Evolutionary conservation across 1,140 invertebrate species (phyloP).

Genomic region (Drosophila sucinea): DNA sequence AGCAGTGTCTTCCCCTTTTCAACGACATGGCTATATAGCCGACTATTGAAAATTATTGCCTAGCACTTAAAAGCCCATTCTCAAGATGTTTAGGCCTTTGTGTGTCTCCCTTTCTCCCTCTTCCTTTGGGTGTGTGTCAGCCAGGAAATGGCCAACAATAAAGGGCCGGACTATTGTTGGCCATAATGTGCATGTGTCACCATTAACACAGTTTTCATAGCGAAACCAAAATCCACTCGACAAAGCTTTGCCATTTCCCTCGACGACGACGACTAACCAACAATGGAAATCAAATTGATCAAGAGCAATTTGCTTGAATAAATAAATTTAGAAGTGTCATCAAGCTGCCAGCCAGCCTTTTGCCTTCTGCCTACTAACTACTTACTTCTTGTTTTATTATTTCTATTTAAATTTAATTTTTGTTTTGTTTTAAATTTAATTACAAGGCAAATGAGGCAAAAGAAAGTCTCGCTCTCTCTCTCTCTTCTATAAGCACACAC

Average conservation of each 20-base stretch:
- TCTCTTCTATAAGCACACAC: conserved; percentile 8
- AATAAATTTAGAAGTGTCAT: conserved; percentile 48
- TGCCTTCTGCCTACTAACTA: not conserved
- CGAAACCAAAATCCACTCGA: conserved; percentile 56
- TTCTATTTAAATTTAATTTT: conserved; percentile 3
- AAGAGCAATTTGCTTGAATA: conserved; percentile 59
- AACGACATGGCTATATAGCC: conserved; percentile 2
- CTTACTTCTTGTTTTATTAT: conserved; percentile 3
- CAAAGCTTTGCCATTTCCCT: conserved; percentile 42
- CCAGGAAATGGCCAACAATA: conserved; percentile 47
- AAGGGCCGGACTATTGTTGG: conserved; percentile 25
- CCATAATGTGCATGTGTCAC: conserved; percentile 25
- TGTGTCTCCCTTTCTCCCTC: not conserved
- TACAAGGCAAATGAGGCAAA: conserved; percentile 17
- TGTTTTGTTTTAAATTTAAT: conserved; percentile 14
- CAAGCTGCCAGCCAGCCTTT: not conserved
- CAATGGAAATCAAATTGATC: conserved; percentile 60
- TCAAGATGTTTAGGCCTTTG: conserved; percentile 15
- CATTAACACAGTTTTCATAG: conserved; percentile 46
- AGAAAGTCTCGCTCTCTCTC: not conserved
- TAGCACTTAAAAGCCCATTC: conserved; percentile 19
- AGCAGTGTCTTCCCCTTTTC: conserved; percentile 4
- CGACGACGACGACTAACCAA: conserved; percentile 39
- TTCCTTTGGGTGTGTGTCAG: not conserved
- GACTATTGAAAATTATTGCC: conserved; percentile 11